Evolutionary conservation across 1,140 invertebrate genomes (phyloP).

Genomic region (Stegodyphus dumicola): DNA sequence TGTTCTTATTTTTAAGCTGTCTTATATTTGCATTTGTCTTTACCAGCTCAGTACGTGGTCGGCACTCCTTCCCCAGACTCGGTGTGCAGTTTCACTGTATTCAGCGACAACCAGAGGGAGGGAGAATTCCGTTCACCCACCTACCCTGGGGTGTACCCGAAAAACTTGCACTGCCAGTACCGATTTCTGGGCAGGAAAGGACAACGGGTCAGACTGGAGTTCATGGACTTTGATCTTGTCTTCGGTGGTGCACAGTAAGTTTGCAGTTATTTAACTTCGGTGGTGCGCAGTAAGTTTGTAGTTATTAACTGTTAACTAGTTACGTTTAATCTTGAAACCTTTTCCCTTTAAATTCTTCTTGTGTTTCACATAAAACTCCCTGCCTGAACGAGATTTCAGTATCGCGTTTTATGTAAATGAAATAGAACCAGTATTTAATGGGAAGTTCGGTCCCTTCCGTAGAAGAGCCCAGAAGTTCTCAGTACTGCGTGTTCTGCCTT

Average conservation of each 20-base stretch:
- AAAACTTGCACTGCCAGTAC: constrained; percentile 92
- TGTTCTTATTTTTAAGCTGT: neutral
- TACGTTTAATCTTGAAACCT: too few species aligned
- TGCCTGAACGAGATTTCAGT: too few species aligned
- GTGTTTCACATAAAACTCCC: too few species aligned
- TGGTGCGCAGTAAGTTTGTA: constrained; percentile 91
- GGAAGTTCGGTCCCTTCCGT: too few species aligned
- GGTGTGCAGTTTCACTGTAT: constrained; percentile 83
- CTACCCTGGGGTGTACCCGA: constrained; percentile 98
- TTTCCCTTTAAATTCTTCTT: too few species aligned
- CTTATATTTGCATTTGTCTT: constrained; percentile 14
- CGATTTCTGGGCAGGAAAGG: constrained; percentile 88
- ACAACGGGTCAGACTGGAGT: constrained; percentile 94
- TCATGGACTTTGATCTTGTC: constrained; percentile 98
- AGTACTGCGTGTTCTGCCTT: too few species aligned
- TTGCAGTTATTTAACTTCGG: constrained; percentile 75
- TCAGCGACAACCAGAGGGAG: constrained; percentile 79
- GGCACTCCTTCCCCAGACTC: constrained; percentile 83
- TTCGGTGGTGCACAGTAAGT: constrained; percentile 98
- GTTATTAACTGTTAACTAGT: too few species aligned
- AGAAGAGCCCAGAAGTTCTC: too few species aligned
- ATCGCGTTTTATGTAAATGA: too few species aligned
- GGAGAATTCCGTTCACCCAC: constrained; percentile 95
- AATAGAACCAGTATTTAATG: too few species aligned
- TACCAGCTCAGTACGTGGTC: constrained; percentile 81